These are phyloP conservation scores for Chiloscyllium plagiosum DNA, from an alignment of 2,113 vertebrate species.

Conservation along the genomic window DNA sequence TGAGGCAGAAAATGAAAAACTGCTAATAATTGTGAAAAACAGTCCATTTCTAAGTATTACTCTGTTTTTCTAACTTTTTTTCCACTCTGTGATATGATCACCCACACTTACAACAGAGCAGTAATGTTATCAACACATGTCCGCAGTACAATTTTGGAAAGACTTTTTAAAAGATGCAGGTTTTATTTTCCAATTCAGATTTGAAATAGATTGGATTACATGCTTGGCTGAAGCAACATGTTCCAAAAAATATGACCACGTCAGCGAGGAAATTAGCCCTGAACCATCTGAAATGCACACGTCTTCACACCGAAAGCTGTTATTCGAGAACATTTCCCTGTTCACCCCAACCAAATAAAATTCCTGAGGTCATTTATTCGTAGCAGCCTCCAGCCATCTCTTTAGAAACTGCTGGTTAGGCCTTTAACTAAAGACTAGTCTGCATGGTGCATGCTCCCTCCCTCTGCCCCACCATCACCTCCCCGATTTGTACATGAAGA, in stretches of 20 bases:
- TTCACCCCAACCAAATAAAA: background rate
- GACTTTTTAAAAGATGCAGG: background rate
- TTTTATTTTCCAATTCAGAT: background rate
- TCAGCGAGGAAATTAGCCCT: background rate
- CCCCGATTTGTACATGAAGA: background rate
- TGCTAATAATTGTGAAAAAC: too few relatives aligned
- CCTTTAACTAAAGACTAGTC: background rate
- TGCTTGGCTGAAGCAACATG: background rate
- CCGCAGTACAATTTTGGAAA: background rate
- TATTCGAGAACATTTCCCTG: background rate
- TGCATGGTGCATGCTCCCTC: background rate
- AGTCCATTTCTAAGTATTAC: too few relatives aligned
- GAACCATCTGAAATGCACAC: background rate
- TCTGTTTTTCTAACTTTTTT: too few relatives aligned
- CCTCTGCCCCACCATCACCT: too few relatives aligned
- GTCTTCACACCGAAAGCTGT: background rate
- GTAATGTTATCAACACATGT: background rate
- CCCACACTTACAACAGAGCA: background rate
- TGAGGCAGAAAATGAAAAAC: too few relatives aligned
- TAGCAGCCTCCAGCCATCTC: background rate
- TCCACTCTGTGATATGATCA: background rate
- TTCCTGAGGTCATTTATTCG: background rate
- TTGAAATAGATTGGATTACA: background rate
- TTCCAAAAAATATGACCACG: background rate
- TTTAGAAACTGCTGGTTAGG: background rate